A percentile compares a stretch with the other conserved stretches of the same genome.
These are phyloP conservation scores for Halcyon leucocephala DNA, from an alignment of 2,797 vertebrate genomes.

Conservation along the genomic window DNA sequence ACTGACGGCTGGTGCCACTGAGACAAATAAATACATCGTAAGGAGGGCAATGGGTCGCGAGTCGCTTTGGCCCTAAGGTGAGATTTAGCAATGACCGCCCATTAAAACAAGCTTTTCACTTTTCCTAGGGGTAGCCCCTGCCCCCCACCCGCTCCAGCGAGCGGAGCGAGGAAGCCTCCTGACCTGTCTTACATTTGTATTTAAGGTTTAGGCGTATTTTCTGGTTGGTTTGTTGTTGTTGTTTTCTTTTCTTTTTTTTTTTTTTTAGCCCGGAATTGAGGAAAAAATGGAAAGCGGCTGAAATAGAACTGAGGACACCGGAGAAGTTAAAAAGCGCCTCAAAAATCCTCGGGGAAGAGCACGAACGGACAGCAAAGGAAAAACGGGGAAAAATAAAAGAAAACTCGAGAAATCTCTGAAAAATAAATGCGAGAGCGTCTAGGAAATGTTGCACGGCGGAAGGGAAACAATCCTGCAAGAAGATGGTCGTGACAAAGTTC, in stretches of 20 bases:
- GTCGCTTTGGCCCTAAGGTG: slow-evolving; percentile 65
- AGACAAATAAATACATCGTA: slow-evolving; percentile 69
- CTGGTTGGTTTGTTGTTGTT: background rate
- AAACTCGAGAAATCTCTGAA: background rate
- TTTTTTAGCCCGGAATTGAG: background rate
- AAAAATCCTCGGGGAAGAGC: background rate
- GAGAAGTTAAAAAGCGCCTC: background rate
- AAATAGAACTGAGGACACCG: background rate
- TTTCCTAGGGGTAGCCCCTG: slow-evolving; percentile 18
- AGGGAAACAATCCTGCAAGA: background rate
- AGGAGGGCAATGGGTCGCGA: slow-evolving; percentile 68
- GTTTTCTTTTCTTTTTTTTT: too few species aligned
- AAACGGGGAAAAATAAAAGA: background rate
- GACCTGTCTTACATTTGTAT: background rate
- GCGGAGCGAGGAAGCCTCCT: background rate
- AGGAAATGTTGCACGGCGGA: background rate
- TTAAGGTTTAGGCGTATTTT: background rate
- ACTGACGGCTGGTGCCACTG: slow-evolving; percentile 65
- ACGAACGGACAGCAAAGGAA: background rate
- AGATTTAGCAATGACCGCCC: slow-evolving; percentile 62
- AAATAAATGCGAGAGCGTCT: background rate
- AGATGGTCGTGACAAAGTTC: background rate
- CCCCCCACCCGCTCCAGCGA: background rate
- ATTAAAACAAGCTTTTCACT: slow-evolving; percentile 71
- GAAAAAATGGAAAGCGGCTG: background rate